Percentiles rank a stretch among this genome's conserved stretches.
Evolutionary conservation across 2,888 invertebrate species (phyloP).

Genomic region (Blastobasis adustella): DNA sequence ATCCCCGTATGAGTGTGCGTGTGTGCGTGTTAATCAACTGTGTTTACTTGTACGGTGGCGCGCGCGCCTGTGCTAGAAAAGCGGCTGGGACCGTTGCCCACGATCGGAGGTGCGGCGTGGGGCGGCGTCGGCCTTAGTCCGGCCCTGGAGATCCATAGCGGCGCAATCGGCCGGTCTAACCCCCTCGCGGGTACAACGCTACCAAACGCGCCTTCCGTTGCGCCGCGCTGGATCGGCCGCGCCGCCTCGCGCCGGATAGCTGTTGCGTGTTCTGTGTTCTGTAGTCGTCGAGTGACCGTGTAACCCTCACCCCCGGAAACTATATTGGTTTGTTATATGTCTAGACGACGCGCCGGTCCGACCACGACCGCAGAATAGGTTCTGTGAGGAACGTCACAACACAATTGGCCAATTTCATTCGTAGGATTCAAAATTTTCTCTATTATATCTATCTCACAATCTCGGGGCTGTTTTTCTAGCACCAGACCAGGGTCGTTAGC

Average conservation of each 20-base stretch:
- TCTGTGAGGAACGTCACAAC: slow-evolving; percentile 63
- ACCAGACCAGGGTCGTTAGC: slow-evolving; percentile 42
- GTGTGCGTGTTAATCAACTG: slow-evolving; percentile 53
- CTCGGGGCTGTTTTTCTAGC: slow-evolving; percentile 79
- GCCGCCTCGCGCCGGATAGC: slow-evolving; percentile 38
- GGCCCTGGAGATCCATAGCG: too few relatives aligned
- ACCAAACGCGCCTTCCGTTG: too few relatives aligned
- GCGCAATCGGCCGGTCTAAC: too few relatives aligned
- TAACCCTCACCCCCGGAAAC: slow-evolving; percentile 67
- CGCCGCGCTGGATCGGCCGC: slow-evolving; percentile 18
- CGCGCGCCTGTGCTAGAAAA: slow-evolving; percentile 70
- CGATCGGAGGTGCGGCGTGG: slow-evolving; percentile 28
- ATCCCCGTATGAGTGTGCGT: slow-evolving; percentile 66
- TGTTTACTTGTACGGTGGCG: slow-evolving; percentile 38
- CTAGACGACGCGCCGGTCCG: slow-evolving; percentile 62
- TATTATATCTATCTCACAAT: too few relatives aligned
- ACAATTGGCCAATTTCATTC: slow-evolving; percentile 71
- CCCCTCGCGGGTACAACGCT: too few relatives aligned
- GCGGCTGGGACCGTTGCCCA: slow-evolving; percentile 58
- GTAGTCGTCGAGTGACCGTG: slow-evolving; percentile 72
- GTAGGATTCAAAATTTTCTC: slow-evolving; percentile 63
- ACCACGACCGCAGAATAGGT: slow-evolving; percentile 73
- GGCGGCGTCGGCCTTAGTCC: slow-evolving; percentile 12
- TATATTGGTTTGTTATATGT: slow-evolving; percentile 73
- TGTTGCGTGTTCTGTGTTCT: slow-evolving; percentile 68